Conservation (phyloP, 2,797 vertebrate species). For the Schizopygopsis pylzovi region DNA sequence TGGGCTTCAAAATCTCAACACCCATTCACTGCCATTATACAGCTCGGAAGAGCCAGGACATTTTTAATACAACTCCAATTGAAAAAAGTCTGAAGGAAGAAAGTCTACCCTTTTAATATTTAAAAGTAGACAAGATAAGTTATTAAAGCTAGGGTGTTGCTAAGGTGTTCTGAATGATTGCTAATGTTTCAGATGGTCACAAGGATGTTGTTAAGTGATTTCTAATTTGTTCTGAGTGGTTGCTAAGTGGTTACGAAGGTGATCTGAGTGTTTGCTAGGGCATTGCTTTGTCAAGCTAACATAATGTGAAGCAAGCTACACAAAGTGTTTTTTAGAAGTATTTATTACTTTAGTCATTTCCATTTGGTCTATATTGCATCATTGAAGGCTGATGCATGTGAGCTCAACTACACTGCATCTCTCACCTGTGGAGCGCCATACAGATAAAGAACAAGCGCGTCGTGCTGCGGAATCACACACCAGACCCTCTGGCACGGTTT, state of each 20-base stretch:
- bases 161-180: background rate
- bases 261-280: background rate
- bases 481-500: constrained; percentile 86
- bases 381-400: background rate
- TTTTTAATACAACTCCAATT: too few species aligned
- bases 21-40: too few species aligned
- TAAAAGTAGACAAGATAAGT: too few species aligned
- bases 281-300: background rate
- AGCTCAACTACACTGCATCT: background rate
- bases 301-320: background rate
- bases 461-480: constrained; percentile 85
- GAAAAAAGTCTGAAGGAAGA: too few species aligned
- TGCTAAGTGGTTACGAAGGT: background rate
- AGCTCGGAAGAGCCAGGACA: too few species aligned
- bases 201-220: background rate
- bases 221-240: background rate
- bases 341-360: background rate
- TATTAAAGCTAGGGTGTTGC: too few species aligned
- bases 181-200: background rate
- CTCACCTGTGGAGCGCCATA: constrained; percentile 86
- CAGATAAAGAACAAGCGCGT: constrained; percentile 84
- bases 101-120: too few species aligned
- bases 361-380: background rate
- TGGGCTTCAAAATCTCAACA: too few species aligned
- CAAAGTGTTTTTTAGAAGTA: background rate